phyloP scores from a whole-genome alignment of 2,113 vertebrate species.

The Rhinolophus ferrumequinum region DNA sequence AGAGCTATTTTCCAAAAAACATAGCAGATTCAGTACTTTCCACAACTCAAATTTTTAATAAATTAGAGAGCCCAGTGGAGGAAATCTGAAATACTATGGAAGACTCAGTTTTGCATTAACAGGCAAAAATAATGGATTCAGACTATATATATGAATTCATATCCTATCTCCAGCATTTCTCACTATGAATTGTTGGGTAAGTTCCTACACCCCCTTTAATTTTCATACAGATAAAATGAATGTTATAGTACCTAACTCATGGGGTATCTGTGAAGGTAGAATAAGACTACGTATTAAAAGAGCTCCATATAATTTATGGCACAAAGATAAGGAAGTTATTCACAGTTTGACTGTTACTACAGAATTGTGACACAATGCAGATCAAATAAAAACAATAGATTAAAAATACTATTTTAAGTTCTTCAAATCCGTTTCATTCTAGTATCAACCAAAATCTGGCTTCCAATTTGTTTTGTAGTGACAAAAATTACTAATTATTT shows the following conservation, averaged over 20 bases:
- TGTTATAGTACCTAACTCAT: neutral
- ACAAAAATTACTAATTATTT: neutral
- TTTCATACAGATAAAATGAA: neutral
- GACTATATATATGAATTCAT: neutral
- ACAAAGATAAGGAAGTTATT: neutral
- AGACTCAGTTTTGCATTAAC: neutral
- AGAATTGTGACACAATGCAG: neutral
- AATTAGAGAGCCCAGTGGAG: neutral
- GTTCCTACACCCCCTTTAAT: neutral
- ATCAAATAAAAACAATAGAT: neutral
- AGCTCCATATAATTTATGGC: neutral
- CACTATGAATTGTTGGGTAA: neutral
- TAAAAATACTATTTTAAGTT: neutral
- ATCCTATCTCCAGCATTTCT: neutral
- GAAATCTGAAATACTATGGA: neutral
- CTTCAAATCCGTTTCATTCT: neutral
- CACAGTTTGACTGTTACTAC: neutral
- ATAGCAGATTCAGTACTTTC: neutral
- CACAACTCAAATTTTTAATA: neutral
- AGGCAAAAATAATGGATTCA: neutral
- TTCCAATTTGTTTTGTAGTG: neutral
- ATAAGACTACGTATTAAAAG: neutral
- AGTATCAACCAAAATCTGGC: neutral
- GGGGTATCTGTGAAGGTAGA: neutral
- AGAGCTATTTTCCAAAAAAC: neutral